phyloP scores from a whole-genome alignment of 2,888 invertebrate species.

The Xanthorhoe designata region DNA sequence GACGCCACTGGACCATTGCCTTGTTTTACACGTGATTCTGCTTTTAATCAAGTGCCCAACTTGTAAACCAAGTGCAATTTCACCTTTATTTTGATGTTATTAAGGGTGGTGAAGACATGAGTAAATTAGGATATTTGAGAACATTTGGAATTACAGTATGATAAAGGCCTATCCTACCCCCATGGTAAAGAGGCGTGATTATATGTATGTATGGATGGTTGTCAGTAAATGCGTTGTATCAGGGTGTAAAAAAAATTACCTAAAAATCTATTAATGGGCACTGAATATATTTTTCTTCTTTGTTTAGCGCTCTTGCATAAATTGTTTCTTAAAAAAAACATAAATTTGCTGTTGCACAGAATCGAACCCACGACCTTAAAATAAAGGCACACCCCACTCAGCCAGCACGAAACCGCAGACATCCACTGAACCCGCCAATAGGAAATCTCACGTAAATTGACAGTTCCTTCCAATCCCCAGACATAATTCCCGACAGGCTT shows the following conservation, averaged over 20 bases:
- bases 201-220: too few species aligned
- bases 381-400: neutral
- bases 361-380: neutral
- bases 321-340: too few species aligned
- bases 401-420: constrained; percentile 1
- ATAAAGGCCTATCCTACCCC: too few species aligned
- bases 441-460: constrained; percentile 16
- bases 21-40: neutral
- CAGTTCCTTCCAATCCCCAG: constrained; percentile 30
- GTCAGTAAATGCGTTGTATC: too few species aligned
- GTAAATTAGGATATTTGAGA: too few species aligned
- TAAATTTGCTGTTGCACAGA: too few species aligned
- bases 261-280: too few species aligned
- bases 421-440: constrained; percentile 12
- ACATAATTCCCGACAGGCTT: constrained; percentile 21
- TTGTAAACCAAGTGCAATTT: neutral
- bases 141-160: too few species aligned
- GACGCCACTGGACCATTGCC: neutral
- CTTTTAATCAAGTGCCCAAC: neutral
- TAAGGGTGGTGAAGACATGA: neutral
- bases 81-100: neutral
- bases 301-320: too few species aligned
- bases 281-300: too few species aligned
- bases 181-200: too few species aligned
- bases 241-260: too few species aligned